Percentiles rank a stretch among this genome's conserved stretches.
These are phyloP conservation scores for Serilophus lunatus DNA, from an alignment of 2,113 vertebrate genomes.

Conservation along the genomic window DNA sequence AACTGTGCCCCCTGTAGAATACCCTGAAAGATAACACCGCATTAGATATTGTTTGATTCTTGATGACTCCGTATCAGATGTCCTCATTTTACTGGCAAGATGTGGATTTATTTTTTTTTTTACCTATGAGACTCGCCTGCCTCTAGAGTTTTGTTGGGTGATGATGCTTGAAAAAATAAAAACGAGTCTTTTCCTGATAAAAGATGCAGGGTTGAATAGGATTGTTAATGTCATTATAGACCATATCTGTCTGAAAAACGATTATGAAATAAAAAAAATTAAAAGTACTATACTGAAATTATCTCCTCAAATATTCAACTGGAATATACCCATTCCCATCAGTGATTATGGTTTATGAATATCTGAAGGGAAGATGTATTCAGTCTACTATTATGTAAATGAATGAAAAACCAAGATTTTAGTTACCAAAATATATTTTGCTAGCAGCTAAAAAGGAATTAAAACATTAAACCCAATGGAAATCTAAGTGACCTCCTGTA, in stretches of 20 bases:
- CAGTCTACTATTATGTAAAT: slow-evolving; percentile 42
- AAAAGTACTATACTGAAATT: background rate
- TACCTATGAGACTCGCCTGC: background rate
- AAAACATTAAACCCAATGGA: slow-evolving; percentile 52
- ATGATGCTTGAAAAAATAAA: background rate
- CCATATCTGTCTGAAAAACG: background rate
- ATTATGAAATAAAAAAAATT: background rate
- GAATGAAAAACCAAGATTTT: slow-evolving; percentile 46
- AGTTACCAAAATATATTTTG: slow-evolving; percentile 54
- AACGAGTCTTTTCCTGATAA: background rate
- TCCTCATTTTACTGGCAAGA: background rate
- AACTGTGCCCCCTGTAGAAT: background rate
- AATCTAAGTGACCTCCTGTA: slow-evolving; percentile 52
- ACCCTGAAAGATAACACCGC: background rate
- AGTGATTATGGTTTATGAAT: slow-evolving; percentile 31
- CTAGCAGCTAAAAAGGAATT: slow-evolving; percentile 43
- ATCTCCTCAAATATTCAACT: background rate
- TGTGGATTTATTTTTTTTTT: background rate
- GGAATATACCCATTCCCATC: background rate
- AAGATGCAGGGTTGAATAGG: background rate
- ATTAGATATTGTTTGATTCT: slow-evolving; percentile 21
- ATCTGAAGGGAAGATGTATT: slow-evolving; percentile 16
- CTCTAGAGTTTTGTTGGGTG: background rate
- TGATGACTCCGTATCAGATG: background rate
- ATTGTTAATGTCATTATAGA: background rate